Percentiles rank a stretch among this genome's conserved stretches.
Conservation (phyloP, 2,797 vertebrate species). For the Rhinichthys osculus region DNA sequence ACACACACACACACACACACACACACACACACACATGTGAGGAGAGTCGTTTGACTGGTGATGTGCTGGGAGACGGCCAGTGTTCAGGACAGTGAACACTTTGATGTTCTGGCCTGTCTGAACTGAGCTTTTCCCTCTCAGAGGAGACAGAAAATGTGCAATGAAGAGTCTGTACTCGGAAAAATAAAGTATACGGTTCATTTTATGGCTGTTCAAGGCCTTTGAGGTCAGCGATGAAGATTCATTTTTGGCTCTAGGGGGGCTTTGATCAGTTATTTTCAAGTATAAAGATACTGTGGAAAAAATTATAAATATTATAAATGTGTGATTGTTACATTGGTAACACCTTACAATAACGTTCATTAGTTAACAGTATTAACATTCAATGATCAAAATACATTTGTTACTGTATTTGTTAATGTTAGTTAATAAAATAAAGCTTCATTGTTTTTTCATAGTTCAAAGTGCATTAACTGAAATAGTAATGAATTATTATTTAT, state of each 20-base stretch:
- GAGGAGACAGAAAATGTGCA: not conserved
- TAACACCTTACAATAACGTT: too few relatives aligned
- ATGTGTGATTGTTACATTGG: not conserved
- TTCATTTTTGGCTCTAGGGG: not conserved
- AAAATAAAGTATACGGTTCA: not conserved
- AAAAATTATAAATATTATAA: not conserved
- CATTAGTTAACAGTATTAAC: too few relatives aligned
- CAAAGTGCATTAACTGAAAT: too few relatives aligned
- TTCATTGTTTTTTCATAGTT: too few relatives aligned
- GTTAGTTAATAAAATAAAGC: too few relatives aligned
- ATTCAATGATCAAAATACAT: too few relatives aligned
- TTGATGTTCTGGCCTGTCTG: conserved; percentile 38
- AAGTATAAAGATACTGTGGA: not conserved
- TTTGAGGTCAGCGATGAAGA: not conserved
- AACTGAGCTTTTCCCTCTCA: not conserved
- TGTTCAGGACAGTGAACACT: not conserved
- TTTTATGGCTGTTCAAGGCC: not conserved
- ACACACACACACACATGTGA: too few relatives aligned
- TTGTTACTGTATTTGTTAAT: too few relatives aligned
- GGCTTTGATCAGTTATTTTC: not conserved
- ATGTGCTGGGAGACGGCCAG: conserved; percentile 16
- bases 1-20: too few relatives aligned
- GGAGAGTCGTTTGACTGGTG: not conserved
- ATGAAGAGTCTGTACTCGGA: not conserved
- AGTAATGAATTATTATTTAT: too few relatives aligned